phyloP scores from a whole-genome alignment of 1,140 invertebrate genomes.

The Trichonephila clavipes region DNA sequence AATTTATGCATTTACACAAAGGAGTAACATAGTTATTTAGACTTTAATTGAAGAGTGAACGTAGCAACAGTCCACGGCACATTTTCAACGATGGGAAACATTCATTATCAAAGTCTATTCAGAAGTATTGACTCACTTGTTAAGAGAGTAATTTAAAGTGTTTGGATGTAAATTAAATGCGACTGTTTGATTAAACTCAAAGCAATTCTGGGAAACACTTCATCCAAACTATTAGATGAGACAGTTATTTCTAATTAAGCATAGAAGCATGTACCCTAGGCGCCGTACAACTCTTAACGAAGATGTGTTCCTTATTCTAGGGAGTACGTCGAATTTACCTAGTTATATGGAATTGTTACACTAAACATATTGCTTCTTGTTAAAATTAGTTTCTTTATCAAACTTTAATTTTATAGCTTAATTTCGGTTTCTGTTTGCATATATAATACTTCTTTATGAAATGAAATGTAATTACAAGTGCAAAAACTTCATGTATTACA shows the following conservation, averaged over 20 bases:
- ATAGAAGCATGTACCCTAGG: not conserved
- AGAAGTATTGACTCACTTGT: constrained; percentile 32
- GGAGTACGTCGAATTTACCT: not conserved
- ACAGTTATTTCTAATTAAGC: constrained; percentile 38
- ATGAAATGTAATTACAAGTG: too few relatives aligned
- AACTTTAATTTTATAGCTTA: too few relatives aligned
- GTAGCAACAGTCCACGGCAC: not conserved
- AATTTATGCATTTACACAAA: not conserved
- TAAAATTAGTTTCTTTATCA: too few relatives aligned
- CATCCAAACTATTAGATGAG: constrained; percentile 26
- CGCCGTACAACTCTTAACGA: not conserved
- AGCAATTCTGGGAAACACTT: constrained; percentile 9
- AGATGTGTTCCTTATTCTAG: not conserved
- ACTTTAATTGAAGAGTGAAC: not conserved
- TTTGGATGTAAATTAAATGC: constrained; percentile 35
- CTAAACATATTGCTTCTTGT: too few relatives aligned
- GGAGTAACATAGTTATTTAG: constrained; percentile 8
- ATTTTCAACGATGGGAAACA: constrained; percentile 3
- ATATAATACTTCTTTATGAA: too few relatives aligned
- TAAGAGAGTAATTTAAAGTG: constrained; percentile 41
- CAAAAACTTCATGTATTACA: too few relatives aligned
- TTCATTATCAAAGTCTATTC: constrained; percentile 33
- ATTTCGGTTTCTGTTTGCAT: too few relatives aligned
- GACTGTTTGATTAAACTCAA: constrained; percentile 41
- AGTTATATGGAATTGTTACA: not conserved